Evolutionary conservation across 2,888 invertebrate genomes (phyloP).

Genomic region (Julus scanicus): DNA sequence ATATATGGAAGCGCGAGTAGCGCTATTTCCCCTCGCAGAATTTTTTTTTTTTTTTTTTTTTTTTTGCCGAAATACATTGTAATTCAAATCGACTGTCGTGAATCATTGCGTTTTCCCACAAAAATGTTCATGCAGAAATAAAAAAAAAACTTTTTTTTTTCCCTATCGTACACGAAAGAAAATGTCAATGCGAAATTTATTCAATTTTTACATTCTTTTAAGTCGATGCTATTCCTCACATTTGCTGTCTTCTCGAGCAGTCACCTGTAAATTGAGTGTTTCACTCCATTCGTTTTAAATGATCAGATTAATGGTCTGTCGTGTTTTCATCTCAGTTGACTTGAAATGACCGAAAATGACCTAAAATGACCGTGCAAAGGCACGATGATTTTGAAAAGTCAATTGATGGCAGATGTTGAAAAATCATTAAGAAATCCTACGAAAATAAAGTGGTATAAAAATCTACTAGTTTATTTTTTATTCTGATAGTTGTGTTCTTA

Average conservation of each 20-base stretch:
- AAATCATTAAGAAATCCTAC: too few relatives aligned
- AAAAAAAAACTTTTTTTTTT: not conserved
- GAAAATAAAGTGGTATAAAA: too few relatives aligned
- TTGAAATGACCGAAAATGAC: constrained; percentile 9
- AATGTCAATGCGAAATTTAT: not conserved
- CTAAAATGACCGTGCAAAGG: too few relatives aligned
- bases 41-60: not conserved
- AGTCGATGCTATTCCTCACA: not conserved
- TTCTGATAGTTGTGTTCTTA: too few relatives aligned
- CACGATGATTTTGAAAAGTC: too few relatives aligned
- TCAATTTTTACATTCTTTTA: not conserved
- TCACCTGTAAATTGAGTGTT: not conserved
- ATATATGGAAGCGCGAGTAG: not conserved
- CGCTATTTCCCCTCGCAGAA: not conserved
- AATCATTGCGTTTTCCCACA: constrained; percentile 27
- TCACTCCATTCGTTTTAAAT: not conserved
- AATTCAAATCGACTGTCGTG: constrained; percentile 39
- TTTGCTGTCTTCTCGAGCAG: not conserved
- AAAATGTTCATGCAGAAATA: not conserved
- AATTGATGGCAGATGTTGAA: too few relatives aligned
- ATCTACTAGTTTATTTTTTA: too few relatives aligned
- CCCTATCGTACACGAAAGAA: not conserved
- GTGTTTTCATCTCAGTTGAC: not conserved
- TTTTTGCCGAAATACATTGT: not conserved
- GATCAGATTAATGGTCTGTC: not conserved